Percentiles rank a stretch among this genome's conserved stretches.
Conservation (phyloP, 92 coral and sea anemone species). For the Galaxea fascicularis region DNA sequence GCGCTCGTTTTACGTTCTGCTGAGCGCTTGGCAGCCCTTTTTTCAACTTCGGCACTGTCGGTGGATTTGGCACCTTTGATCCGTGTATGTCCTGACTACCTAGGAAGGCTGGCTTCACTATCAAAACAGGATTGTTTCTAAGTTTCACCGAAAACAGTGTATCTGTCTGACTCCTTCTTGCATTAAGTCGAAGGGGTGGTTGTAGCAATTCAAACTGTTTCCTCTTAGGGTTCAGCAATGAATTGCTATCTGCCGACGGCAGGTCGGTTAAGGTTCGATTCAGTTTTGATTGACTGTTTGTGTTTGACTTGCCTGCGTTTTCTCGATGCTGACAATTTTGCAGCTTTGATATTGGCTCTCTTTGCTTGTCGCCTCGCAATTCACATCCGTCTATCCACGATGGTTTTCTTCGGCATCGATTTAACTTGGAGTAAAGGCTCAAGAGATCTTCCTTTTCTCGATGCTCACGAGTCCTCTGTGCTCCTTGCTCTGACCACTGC, state of each 20-base stretch:
- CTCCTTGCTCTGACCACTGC: neutral
- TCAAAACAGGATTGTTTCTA: neutral
- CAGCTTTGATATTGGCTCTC: neutral
- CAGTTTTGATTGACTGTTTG: neutral
- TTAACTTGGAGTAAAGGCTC: neutral
- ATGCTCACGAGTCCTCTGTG: neutral
- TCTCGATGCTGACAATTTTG: neutral
- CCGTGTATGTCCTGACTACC: neutral
- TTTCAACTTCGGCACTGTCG: neutral
- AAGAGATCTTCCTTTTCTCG: neutral
- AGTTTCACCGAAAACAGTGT: neutral
- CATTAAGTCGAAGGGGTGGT: neutral
- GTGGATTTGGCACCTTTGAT: neutral
- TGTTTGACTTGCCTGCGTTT: neutral
- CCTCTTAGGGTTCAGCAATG: slow-evolving; percentile 18
- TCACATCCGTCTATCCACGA: neutral
- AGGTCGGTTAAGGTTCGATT: no score
- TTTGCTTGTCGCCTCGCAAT: neutral
- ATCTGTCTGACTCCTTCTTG: neutral
- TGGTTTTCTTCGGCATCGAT: neutral
- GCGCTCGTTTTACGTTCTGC: slow-evolving; percentile 17
- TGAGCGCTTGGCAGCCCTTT: slow-evolving; percentile 10
- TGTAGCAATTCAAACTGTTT: neutral
- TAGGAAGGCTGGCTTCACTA: slow-evolving; percentile 26
- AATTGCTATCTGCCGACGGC: slow-evolving; percentile 4